Percentiles rank a stretch among this genome's conserved stretches.
phyloP scores from a whole-genome alignment of 2,113 vertebrate species.

The Platichthys stellatus region DNA sequence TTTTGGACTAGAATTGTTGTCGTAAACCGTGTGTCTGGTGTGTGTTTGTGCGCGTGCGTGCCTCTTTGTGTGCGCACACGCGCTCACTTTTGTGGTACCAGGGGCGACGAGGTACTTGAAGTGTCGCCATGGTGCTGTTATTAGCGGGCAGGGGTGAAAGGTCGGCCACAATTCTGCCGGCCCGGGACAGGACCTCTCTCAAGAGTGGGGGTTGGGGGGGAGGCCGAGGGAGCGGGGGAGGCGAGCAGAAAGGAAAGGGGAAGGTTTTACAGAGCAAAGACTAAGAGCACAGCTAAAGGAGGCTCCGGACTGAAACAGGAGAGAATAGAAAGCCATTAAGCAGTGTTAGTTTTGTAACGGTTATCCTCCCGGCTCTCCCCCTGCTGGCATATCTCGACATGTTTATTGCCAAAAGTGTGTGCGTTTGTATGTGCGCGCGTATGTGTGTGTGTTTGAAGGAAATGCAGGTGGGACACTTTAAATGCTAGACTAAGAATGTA shows the following conservation, averaged over 20 bases:
- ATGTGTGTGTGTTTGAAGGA: background rate
- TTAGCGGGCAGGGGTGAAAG: slow-evolving; percentile 92
- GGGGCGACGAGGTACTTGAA: slow-evolving; percentile 87
- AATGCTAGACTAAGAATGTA: slow-evolving; percentile 35
- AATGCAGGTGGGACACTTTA: slow-evolving; percentile 34
- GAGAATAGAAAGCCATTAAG: slow-evolving; percentile 72
- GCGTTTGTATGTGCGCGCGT: slow-evolving; percentile 13
- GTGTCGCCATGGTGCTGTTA: slow-evolving; percentile 93
- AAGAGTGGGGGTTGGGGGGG: slow-evolving; percentile 73
- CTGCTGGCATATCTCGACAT: slow-evolving; percentile 58
- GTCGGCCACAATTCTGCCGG: slow-evolving; percentile 87
- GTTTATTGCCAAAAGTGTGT: slow-evolving; percentile 52
- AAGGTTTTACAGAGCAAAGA: slow-evolving; percentile 52
- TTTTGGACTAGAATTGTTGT: background rate
- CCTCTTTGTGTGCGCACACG: slow-evolving; percentile 30
- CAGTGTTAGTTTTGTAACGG: slow-evolving; percentile 76
- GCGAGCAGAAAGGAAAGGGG: slow-evolving; percentile 48
- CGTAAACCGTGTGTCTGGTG: background rate
- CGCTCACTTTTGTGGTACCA: slow-evolving; percentile 46
- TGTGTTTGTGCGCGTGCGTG: slow-evolving; percentile 18
- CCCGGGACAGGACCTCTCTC: slow-evolving; percentile 86
- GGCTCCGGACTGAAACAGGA: slow-evolving; percentile 74
- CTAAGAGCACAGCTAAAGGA: slow-evolving; percentile 54
- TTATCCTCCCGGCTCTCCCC: slow-evolving; percentile 59
- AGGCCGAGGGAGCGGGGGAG: slow-evolving; percentile 35